Evolutionary conservation across 2,797 vertebrate genomes (phyloP).

Genomic region (Tenualosa ilisha): DNA sequence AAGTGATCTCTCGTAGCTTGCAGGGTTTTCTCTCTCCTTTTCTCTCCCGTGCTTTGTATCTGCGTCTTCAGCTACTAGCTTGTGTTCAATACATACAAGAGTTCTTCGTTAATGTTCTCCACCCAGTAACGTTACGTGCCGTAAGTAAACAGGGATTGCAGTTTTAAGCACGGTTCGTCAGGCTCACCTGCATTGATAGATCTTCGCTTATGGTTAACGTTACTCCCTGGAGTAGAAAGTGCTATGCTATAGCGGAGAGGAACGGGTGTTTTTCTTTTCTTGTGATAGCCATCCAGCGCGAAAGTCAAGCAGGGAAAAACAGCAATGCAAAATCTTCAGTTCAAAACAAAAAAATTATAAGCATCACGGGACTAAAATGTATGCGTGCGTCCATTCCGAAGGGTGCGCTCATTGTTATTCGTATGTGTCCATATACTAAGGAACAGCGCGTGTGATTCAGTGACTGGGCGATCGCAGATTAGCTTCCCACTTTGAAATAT

Average conservation of each 20-base stretch:
- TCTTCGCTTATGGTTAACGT: conserved; percentile 17
- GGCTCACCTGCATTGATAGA: conserved; percentile 50
- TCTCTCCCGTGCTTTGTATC: conserved; percentile 30
- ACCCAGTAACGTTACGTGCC: neutral
- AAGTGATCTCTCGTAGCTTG: conserved; percentile 48
- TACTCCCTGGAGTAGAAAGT: conserved; percentile 37
- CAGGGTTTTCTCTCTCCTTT: conserved; percentile 39
- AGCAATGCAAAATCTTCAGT: conserved; percentile 47
- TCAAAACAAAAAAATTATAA: conserved; percentile 62
- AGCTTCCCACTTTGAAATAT: conserved; percentile 62
- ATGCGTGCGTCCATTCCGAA: conserved; percentile 56
- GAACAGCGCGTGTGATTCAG: conserved; percentile 46
- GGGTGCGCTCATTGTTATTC: conserved; percentile 33
- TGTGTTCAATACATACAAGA: neutral
- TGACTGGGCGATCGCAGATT: conserved; percentile 34
- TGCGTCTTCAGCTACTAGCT: neutral
- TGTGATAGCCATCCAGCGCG: conserved; percentile 47
- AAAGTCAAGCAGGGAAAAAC: conserved; percentile 48
- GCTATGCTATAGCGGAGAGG: conserved; percentile 40
- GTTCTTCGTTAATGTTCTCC: neutral
- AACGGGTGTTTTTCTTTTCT: conserved; percentile 61
- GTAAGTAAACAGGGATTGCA: neutral
- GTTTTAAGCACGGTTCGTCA: neutral
- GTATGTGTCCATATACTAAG: conserved; percentile 31
- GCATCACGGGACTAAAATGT: conserved; percentile 56